These are phyloP conservation scores for Orientallactaga sibirica DNA, from an alignment of 2,797 vertebrate species.

Conservation along the genomic window DNA sequence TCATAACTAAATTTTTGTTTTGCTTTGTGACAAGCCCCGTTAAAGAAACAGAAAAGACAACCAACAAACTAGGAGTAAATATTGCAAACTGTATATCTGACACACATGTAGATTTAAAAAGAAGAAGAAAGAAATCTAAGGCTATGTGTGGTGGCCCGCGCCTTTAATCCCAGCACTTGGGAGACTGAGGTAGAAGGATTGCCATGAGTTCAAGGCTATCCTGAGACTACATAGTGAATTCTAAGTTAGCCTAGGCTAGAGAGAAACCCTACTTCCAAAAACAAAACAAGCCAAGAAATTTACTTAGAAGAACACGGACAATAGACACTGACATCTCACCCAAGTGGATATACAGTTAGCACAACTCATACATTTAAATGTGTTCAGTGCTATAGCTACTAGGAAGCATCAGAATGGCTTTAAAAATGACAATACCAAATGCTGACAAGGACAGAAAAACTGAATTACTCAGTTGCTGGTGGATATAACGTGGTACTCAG, in stretches of 20 bases:
- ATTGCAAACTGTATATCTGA: not conserved
- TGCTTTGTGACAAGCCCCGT: not conserved
- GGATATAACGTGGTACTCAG: not conserved
- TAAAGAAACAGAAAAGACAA: slow-evolving; percentile 10
- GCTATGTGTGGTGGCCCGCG: no score
- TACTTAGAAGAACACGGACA: not conserved
- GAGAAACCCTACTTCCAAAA: no score
- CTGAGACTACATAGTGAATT: no score
- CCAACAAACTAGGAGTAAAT: not conserved
- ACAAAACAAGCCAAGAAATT: no score
- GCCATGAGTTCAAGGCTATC: no score
- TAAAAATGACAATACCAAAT: not conserved
- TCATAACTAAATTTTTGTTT: not conserved
- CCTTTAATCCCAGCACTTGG: no score
- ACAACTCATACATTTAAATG: not conserved
- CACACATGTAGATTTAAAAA: not conserved
- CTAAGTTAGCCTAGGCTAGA: no score
- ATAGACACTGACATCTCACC: not conserved
- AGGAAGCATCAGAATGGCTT: not conserved
- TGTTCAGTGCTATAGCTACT: not conserved
- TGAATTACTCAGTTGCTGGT: not conserved
- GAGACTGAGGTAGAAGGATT: no score
- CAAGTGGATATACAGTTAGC: not conserved
- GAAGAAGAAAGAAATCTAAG: not conserved
- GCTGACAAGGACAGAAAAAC: not conserved